Base-by-base conservation (phyloP, 2,888 invertebrate species). In the Allacma fusca region DNA sequence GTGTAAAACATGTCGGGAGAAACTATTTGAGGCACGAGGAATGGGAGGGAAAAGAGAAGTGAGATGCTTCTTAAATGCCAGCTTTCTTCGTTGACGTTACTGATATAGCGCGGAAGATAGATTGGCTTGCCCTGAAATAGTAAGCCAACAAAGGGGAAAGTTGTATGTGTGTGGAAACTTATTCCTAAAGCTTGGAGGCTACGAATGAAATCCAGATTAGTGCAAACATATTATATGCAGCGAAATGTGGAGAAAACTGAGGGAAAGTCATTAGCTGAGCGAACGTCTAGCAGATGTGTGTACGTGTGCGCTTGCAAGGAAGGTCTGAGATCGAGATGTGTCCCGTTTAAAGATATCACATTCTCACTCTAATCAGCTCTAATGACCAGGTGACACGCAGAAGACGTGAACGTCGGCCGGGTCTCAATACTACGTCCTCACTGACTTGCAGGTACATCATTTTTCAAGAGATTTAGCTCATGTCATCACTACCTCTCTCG, bases 261-360 rank as follows among this genome's bases (percentile, higher is more conserved):
- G 34, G 50, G 62, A 59, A 65, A 75, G 67, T 75, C 75, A 65
- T 67, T 75, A 67, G 62, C 29, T 21, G 9, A 9, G 9, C 50
- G 9, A 9, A 16, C 50, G 16, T 40, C 4, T 50, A 34, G 50
- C 50, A n/a, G 19, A 50, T 50, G 50, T 50, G 40, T 44, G 71
- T 26, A 19, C 28, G 67, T 67, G 21, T 40, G 69, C 1, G 26
- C 23, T 24, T 40, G 44, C 7, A n/a, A 29, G 7, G 21, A n/a
- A 50, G n/a, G n/a, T n/a, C 50, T 9, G n/a, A 50, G 16, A 50
- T 2, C 19, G 50, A 50, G 50, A 50, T 29, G 57, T 24, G 72
- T 72, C 65, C 74, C 64, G 74, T 44, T 75, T 34, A 67, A 75
- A 75, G 75, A 75, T 75, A 75, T 75, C 75, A 75, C 75, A 75